Evolutionary conservation across 2,888 invertebrate genomes (phyloP), one percentile per base, ranked within the genome.

Genomic region (Callyntrura sp.): DNA sequence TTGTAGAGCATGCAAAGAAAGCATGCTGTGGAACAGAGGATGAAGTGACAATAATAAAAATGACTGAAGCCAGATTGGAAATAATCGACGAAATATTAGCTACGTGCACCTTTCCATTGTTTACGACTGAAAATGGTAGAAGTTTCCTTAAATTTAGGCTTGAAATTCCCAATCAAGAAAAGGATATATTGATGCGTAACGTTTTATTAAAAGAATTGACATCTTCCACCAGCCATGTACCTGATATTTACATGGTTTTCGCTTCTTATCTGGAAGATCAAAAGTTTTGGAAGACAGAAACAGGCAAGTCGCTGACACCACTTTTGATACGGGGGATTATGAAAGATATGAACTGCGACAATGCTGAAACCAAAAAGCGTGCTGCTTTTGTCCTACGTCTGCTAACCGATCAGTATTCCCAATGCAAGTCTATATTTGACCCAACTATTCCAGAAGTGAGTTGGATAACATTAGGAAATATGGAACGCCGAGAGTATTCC

Each of bases 91-190:
- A 55, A n/a, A 14, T 8, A 9, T 11, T 79, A 5, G 17, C 9
- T 9, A 8, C 5, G 8, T 20, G 25, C 14, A 45, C 43, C 9
- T 8, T 48, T 0, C 9, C 55, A 8, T 12, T 85, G 48, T n/a
- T 87, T 11, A 20, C 68, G 0, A 25, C 43, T 3, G 79, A 55
- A n/a, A 79, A 81, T n/a, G 87, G 87, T 14, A 28, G n/a, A 20
- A 81, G 68, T 23, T 68, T 87, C 14, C 23, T 87, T 11, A 79
- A 81, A 20, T 87, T 87, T 57, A 81, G 87, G 87, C 81, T 43
- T 70, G 87, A 81, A 23, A 79, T 25, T n/a, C 2, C 65, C 0
- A 35, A 35, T 55, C 1, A 28, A 43, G 55, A 81, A 60, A 81
- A 17, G n/a, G 51, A 20, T 43, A 17, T 9, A 70, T 11, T 2